Evolutionary conservation across 2,797 vertebrate species (phyloP), one percentile per base, ranked within the genome.

Genomic region (Gorsachius magnificus): DNA sequence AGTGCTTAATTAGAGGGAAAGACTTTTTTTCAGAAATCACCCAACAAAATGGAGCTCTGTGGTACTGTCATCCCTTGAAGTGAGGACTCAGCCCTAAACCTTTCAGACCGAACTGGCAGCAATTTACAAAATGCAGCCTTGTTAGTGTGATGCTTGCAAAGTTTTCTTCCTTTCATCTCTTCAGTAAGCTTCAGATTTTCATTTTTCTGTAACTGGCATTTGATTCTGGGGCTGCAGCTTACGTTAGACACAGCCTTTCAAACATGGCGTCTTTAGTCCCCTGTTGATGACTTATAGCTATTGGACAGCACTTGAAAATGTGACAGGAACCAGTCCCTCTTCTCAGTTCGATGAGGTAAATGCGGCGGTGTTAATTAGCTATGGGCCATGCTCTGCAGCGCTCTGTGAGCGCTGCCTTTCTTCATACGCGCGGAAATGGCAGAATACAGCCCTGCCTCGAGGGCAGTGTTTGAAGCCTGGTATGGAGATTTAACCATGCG

Each of bases 31-130:
- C 70, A 79, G 54, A 96, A 92, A 69, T 64, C 70, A 87, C 83
- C 70, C 68, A 89, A 74, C 84, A 95, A 96, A 97, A 91, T 87
- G 77, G 76, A 97, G 60, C 46, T 94, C 81, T 78, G 28, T 48
- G 57, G 36, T 48, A 51, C 77, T 77, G 38, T 68, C 72, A 5
- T 91, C 87, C 78, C 95, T 96, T 90, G 93, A 96, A 95, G 64
- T 7, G 1, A 95, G 74, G 79, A 84, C 56, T 79, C 75, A 72
- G 38, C 78, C 88, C 84, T 96, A 95, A 97, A 96, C 92, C 66
- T 83, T 95, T 90, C 87, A 83, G 84, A 64, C 54, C 9, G 24
- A 91, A 85, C 64, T 36, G 61, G 92, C 70, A 81, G 85, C 82
- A 80, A 87, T 91, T 97, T 95, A 89, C 71, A 91, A 81, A 88